Evolutionary conservation across 2,888 invertebrate genomes (phyloP), one percentile per base, ranked within the genome.

Genomic region (Microplitis deprimator): DNA sequence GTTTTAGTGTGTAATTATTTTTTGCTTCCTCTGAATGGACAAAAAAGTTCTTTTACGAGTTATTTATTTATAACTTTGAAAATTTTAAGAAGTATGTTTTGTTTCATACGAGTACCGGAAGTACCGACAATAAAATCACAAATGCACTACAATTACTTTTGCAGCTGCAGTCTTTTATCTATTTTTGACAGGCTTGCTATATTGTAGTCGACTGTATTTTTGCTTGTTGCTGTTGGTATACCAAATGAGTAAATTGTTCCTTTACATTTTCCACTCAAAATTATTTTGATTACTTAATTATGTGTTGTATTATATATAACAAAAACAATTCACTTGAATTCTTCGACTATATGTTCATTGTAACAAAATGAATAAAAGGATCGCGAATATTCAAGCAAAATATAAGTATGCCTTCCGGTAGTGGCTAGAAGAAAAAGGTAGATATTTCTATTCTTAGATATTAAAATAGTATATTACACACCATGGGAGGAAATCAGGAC

Each of bases 81-180:
- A 79, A 79, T 78, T 76, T 73, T 76, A 79, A 78, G 77, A 84
- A 81, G 82, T 83, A 83, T 83, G 17, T 70, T 10, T 5, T 62
- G 71, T 59, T 59, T 17, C 61, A 39, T 61, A 39, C 16, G 29
- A 40, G 38, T 60, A 79, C 79, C 85, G 86, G 86, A 86, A 86
- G 84, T 85, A 79, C 74, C 77, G 83, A 84, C 81, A 81, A 82
- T 85, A 83, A 84, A 81, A 82, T 81, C 72, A 78, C 77, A 59
- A 73, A 17, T 71, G 29, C 60, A 60, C 59, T 67, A 67, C 38
- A 41, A 60, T 73, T 41, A 73, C 50, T 50, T 41, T 68, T 59
- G 67, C 73, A 73, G 73, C 73, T 73, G 73, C 67, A 73, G 13
- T 73, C 64, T 50, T 61, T 65, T 60, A 16, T 75, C 61, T 59